Percentiles rank a stretch among this genome's conserved stretches.
Evolutionary conservation across 2,888 invertebrate genomes (phyloP).

Genomic region (Drosophila helvetica): DNA sequence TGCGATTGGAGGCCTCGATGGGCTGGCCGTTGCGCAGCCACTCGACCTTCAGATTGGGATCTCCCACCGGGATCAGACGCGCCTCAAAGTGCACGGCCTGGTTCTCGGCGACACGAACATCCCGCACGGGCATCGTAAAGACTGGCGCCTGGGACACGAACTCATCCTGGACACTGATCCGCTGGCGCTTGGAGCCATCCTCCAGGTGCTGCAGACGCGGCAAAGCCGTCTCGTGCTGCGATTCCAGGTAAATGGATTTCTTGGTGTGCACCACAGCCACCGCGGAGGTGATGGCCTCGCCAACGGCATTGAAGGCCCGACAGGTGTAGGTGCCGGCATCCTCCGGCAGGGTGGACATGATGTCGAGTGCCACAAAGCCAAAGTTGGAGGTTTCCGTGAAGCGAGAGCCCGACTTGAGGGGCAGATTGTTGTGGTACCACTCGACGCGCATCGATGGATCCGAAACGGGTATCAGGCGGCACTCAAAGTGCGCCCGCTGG

Average conservation of each 20-base stretch:
- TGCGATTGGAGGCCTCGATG: slow-evolving; percentile 95
- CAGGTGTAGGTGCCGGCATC: slow-evolving; percentile 98
- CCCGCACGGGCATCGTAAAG: slow-evolving; percentile 95
- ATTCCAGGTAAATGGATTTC: slow-evolving; percentile 93
- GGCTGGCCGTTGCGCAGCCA: slow-evolving; percentile 97
- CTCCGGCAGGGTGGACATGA: slow-evolving; percentile 97
- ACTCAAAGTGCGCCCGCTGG: slow-evolving; percentile 97
- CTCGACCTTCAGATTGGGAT: slow-evolving; percentile 95
- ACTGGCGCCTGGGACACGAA: slow-evolving; percentile 93
- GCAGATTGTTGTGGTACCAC: slow-evolving; percentile 96
- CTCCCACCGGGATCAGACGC: slow-evolving; percentile 96
- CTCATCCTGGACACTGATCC: slow-evolving; percentile 90
- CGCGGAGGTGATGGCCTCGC: slow-evolving; percentile 96
- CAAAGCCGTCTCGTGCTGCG: slow-evolving; percentile 94
- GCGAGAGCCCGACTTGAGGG: slow-evolving; percentile 95
- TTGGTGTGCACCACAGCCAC: slow-evolving; percentile 92
- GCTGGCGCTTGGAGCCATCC: slow-evolving; percentile 90
- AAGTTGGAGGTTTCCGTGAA: slow-evolving; percentile 98
- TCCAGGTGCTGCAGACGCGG: slow-evolving; percentile 92
- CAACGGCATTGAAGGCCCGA: slow-evolving; percentile 94
- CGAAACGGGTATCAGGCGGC: slow-evolving; percentile 95
- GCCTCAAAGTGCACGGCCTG: slow-evolving; percentile 97
- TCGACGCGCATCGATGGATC: slow-evolving; percentile 97
- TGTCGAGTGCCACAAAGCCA: slow-evolving; percentile 98
- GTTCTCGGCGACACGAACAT: slow-evolving; percentile 93